phyloP scores from a whole-genome alignment of 2,797 vertebrate genomes.

The Cyprinella venusta region DNA sequence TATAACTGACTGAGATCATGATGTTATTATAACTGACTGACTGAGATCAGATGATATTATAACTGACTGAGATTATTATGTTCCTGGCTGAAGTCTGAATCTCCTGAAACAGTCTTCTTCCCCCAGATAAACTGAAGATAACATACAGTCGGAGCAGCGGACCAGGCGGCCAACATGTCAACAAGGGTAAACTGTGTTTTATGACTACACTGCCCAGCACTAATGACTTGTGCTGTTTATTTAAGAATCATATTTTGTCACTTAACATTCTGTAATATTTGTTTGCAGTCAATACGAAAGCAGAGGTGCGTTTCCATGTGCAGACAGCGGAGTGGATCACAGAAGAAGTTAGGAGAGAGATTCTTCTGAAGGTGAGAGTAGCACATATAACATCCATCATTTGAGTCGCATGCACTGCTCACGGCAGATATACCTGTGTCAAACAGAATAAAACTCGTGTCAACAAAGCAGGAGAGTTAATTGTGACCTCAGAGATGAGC shows the following conservation, averaged over 20 bases:
- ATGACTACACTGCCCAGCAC: no score
- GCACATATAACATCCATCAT: neutral
- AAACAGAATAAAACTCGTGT: slow-evolving; percentile 86
- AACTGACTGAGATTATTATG: neutral
- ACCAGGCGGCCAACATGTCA: slow-evolving; percentile 93
- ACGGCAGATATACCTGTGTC: neutral
- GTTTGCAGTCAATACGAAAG: slow-evolving; percentile 87
- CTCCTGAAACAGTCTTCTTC: neutral
- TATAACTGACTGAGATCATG: neutral
- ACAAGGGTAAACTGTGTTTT: slow-evolving; percentile 84
- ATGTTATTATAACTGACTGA: no score
- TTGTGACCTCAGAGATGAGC: slow-evolving; percentile 87
- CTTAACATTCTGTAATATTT: neutral
- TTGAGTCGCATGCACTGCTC: neutral
- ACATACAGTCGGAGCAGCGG: slow-evolving; percentile 91
- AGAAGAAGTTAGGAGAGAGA: slow-evolving; percentile 79
- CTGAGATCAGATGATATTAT: no score
- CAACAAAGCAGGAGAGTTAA: slow-evolving; percentile 87
- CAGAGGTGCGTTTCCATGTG: slow-evolving; percentile 91
- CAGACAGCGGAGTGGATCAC: slow-evolving; percentile 92
- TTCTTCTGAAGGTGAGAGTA: slow-evolving; percentile 79
- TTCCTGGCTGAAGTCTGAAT: neutral
- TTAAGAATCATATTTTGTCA: no score
- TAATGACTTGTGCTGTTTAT: no score
- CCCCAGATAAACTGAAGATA: slow-evolving; percentile 83